Base-by-base conservation (phyloP, 2,888 invertebrate genomes). In the Trissoscelio sp. region DNA sequence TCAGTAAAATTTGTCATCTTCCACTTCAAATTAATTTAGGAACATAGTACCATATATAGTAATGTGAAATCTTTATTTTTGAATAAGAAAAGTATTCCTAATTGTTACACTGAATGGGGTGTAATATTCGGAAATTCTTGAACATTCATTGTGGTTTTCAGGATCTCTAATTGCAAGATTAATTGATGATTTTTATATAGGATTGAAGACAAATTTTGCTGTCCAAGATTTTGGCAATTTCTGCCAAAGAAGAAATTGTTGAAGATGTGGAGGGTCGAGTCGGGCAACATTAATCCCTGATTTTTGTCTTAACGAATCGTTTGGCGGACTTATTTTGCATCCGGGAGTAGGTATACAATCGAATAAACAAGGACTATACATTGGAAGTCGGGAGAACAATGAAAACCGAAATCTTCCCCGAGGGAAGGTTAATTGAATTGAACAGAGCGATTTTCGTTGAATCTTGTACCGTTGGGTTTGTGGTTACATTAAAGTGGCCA, bases 261-360 rank as follows among this genome's bases (percentile, higher is more conserved):
- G 34, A 16, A 58, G 58, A 66, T 79, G 67, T 66, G 72, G 79
- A 79, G 79, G 79, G 79, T 79, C 79, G 79, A 79, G 79, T 79
- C 28, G 31, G 42, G 55, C 31, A 28, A 57, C 24, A 5, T 42
- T 70, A 64, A 46, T 1, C 20, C n/a, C 18, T 39, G 16, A 67
- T 73, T 62, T 62, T 24, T 44, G 22, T 53, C 14, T 16, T 1
- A 31, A 57, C 51, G 64, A 55, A 55, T 55, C 51, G 5, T 57
- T 51, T 51, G 39, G 48, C 34, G 9, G 7, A 28, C 42, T 60
- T 22, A 16, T 22, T 34, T 58, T 58, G 12, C 6, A 24, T 24
- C 37, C 22, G 34, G 6, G 3, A 46, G 6, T 14, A n/a, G 14
- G 11, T 18, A 55, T 39, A 22, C 24, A 42, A 28, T 37, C 7